phyloP scores from a whole-genome alignment of 2,113 vertebrate genomes.

The Tyrannus savana region DNA sequence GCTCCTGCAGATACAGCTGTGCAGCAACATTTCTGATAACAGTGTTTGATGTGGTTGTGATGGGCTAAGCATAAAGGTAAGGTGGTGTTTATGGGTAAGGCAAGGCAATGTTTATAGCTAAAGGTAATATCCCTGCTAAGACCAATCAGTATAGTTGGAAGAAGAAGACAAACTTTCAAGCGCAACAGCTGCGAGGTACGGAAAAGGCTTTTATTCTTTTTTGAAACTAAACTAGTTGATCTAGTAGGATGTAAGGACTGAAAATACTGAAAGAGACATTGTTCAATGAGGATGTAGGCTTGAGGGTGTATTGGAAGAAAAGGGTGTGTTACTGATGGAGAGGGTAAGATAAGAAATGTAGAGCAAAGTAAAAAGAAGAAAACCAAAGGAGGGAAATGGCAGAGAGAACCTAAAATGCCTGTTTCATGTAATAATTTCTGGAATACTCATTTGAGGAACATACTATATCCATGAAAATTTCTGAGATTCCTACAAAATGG shows the following conservation, averaged over 20 bases:
- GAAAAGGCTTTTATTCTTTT: neutral
- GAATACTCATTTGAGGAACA: neutral
- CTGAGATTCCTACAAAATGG: neutral
- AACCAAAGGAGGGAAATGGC: neutral
- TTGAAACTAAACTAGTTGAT: neutral
- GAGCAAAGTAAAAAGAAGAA: neutral
- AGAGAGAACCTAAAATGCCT: neutral
- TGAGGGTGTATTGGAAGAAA: neutral
- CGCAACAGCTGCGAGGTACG: neutral
- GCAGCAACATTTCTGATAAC: neutral
- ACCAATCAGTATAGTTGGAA: neutral
- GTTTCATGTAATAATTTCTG: neutral
- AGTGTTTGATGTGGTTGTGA: slow-evolving; percentile 23
- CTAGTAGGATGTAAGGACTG: neutral
- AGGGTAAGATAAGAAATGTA: neutral
- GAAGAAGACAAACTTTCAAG: neutral
- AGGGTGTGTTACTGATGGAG: neutral
- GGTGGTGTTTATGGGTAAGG: neutral
- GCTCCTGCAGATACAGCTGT: neutral
- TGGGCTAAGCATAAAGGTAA: neutral
- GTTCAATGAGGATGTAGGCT: neutral
- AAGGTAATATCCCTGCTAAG: neutral
- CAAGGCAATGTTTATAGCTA: slow-evolving; percentile 20
- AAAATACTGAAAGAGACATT: neutral
- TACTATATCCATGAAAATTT: neutral